Base-by-base conservation (phyloP, 2,113 vertebrate genomes). In the Nyctereutes procyonoides region DNA sequence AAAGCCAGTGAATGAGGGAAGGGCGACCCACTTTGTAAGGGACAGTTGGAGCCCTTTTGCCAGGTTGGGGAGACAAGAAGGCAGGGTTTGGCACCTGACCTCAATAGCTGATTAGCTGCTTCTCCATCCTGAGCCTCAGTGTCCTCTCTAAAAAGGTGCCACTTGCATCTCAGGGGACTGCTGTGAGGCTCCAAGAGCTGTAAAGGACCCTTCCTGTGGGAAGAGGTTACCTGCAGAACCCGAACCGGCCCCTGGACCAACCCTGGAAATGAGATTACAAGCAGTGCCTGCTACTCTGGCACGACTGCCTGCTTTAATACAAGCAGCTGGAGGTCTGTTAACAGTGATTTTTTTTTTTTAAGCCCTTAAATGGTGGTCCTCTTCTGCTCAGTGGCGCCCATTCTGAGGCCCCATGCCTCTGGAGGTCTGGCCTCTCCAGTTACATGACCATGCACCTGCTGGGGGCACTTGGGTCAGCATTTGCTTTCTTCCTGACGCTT, bases 401-500 rank as follows among this genome's bases (percentile, higher is more conserved):
- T 43, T 22, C 65, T 32, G 11, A 9, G 0, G 5, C 24, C 43
- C 20, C 35, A 0, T 4, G 20, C 24, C 22, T 67, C 65, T 28
- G 67, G 30, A 67, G 8, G n/a, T 99, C 93, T 9, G 5, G 77
- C 9, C 19, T 22, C 69, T 62, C 58, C 0, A 8, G 32, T 92
- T 76, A 99, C 99, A 99, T 99, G 1, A 97, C 96, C 8, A 94
- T 88, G 62, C 99, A 99, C 73, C 98, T 99, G 98, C 98, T 99
- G 19, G 99, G 98, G 26, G 99, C 98, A 86, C 94, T 89, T 19
- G 96, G 96, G 58, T 99, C 99, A 2, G 99, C 98, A 0, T 99
- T 99, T 1, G 99, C 99, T 97, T 99, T 99, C 97, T 99, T 99
- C 88, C 99, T 98, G 97, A 99, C 98, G 55, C 98, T 99, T 98